Base-by-base conservation (phyloP, 2,888 invertebrate species). In the Thereva nobilitata region DNA sequence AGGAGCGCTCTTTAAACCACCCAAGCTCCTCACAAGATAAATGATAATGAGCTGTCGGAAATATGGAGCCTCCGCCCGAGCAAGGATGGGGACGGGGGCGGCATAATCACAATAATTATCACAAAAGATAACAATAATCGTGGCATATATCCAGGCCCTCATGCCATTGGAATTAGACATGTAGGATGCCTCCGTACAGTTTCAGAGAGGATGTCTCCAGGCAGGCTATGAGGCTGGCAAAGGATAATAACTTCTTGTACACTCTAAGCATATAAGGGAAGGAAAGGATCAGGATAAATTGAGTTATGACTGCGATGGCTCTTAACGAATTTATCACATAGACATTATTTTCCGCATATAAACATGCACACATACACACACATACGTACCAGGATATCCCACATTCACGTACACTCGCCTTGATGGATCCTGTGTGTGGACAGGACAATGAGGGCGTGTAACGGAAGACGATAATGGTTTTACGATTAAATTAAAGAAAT, bases 261-360 rank as follows among this genome's bases (percentile, higher is more conserved):
- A 50, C 41, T 49, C 61, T 57, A 37, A 44, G 42, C 55, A 63
- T 50, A 34, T 47, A 54, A 61, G 50, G 41, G 41, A 61, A 61
- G 41, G 63, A 65, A 54, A 37, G 65, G 66, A 68, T 61, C 53
- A 68, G 56, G 66, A 68, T 63, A 68, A 64, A 68, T 68, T 68
- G 59, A 66, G 61, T 68, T 68, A 68, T 68, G 63, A 68, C 65
- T 66, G 63, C 54, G 68, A 68, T 59, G 66, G 40, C 47, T 66
- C 55, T 68, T 66, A 68, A 68, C 65, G 63, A 68, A 68, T 68
- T 68, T 66, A 66, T 68, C 61, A 55, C 50, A 37, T 63, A 64
- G 64, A 64, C 52, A 53, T 64, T 64, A 64, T 54, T 64, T 64
- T 44, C 49, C 40, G 45, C 23, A 23, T 23, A 23, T 23, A 23